Conservation (phyloP, 2,113 vertebrate genomes). For the Chaetorhynchus papuensis region DNA sequence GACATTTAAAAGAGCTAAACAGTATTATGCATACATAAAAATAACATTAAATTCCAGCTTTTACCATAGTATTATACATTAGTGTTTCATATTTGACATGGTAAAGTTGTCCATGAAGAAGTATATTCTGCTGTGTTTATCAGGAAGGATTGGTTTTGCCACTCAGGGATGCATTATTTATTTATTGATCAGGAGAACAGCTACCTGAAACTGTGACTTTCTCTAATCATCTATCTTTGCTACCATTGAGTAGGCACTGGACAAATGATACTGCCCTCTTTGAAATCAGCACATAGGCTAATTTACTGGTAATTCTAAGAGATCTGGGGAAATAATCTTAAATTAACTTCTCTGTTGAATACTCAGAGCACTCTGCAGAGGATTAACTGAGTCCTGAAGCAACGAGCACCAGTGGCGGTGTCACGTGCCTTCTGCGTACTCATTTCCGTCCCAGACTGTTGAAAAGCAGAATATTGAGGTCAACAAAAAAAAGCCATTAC, state of each 20-base stretch:
- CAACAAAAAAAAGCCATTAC: not conserved
- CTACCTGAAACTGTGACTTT: not conserved
- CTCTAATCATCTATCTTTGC: not conserved
- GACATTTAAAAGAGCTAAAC: not conserved
- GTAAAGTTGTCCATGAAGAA: not conserved
- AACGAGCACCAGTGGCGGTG: accelerated
- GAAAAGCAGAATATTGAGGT: not conserved
- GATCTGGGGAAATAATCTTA: not conserved
- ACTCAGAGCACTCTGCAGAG: not conserved
- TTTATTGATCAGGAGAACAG: not conserved
- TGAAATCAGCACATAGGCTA: not conserved
- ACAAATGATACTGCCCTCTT: not conserved
- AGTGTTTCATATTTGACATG: not conserved
- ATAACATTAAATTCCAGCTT: not conserved
- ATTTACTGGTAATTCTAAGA: not conserved
- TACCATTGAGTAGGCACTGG: not conserved
- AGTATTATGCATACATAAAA: not conserved
- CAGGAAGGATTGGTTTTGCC: not conserved
- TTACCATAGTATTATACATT: not conserved
- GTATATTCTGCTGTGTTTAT: not conserved
- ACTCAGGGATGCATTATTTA: not conserved
- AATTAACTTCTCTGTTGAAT: not conserved
- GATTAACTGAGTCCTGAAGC: not conserved
- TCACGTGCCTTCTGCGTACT: accelerated
- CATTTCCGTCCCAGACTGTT: not conserved